phyloP scores from a whole-genome alignment of 2,888 invertebrate genomes.

The Azorinus chamasolen region DNA sequence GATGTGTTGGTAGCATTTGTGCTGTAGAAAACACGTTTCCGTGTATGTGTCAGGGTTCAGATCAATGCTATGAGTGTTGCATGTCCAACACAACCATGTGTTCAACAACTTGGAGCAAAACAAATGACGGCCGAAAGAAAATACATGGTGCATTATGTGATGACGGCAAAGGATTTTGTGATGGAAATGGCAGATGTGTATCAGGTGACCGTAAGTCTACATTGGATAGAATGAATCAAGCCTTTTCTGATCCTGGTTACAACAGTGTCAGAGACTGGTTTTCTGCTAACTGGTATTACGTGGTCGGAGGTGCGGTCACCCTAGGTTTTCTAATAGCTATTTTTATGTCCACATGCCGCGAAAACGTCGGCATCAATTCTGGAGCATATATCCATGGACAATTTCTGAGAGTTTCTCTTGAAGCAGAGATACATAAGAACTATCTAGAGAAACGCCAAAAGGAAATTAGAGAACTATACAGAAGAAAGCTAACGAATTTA shows the following conservation, averaged over 20 bases:
- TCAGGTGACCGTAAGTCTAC: constrained; percentile 45
- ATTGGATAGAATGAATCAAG: constrained; percentile 47
- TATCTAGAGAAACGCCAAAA: constrained; percentile 46
- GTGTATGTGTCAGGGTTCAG: constrained; percentile 61
- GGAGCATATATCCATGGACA: constrained; percentile 70
- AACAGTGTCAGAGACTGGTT: constrained; percentile 63
- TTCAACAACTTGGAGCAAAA: constrained; percentile 28
- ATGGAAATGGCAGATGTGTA: constrained; percentile 54
- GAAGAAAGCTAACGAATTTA: constrained; percentile 41
- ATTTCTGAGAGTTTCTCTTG: constrained; percentile 58
- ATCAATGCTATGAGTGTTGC: constrained; percentile 73
- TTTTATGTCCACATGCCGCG: constrained; percentile 63
- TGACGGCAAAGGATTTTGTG: constrained; percentile 62
- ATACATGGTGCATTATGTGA: constrained; percentile 66
- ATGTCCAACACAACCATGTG: constrained; percentile 41
- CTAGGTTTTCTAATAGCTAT: constrained; percentile 42
- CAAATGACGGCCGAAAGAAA: constrained; percentile 8
- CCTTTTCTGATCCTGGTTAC: constrained; percentile 50
- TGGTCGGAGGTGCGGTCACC: constrained; percentile 41
- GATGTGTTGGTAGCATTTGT: constrained; percentile 70
- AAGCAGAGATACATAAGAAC: constrained; percentile 63
- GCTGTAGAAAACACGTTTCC: constrained; percentile 38
- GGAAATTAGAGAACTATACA: constrained; percentile 34
- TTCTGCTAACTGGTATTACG: constrained; percentile 68
- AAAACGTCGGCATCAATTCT: constrained; percentile 53